Evolutionary conservation across 2,888 invertebrate genomes (phyloP).

Genomic region (Nemotelus pantherinus): DNA sequence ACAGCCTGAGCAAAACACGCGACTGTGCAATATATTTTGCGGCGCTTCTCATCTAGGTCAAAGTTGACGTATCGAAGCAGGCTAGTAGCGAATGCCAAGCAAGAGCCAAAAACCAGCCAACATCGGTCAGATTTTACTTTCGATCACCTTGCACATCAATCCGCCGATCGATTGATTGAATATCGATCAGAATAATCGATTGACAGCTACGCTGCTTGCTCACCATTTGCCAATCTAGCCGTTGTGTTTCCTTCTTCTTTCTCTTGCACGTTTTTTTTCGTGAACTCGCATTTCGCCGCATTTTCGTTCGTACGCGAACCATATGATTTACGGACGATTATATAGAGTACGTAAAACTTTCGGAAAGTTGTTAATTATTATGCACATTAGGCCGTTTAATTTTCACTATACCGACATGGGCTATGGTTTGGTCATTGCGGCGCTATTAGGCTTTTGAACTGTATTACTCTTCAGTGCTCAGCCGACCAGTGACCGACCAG

Average conservation of each 20-base stretch:
- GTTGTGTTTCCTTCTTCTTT: background rate
- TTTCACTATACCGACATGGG: conserved; percentile 30
- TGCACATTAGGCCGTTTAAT: conserved; percentile 40
- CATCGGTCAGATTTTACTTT: conserved; percentile 10
- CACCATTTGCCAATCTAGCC: background rate
- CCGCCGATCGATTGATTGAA: background rate
- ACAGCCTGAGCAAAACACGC: too few relatives aligned
- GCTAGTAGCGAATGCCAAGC: too few relatives aligned
- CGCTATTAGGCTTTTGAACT: background rate
- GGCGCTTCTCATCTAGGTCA: too few relatives aligned
- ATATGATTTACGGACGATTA: background rate
- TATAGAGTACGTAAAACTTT: conserved; percentile 18
- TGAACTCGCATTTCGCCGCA: conserved; percentile 1
- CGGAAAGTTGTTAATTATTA: conserved; percentile 41
- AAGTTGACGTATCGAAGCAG: too few relatives aligned
- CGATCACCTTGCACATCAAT: background rate
- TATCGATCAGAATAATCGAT: background rate
- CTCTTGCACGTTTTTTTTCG: background rate
- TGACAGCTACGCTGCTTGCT: background rate
- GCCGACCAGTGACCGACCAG: too few relatives aligned
- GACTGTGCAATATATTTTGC: too few relatives aligned
- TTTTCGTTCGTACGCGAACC: conserved; percentile 10
- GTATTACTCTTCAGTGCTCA: too few relatives aligned
- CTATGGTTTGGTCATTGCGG: background rate
- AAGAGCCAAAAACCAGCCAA: background rate